Conservation (phyloP, 2,888 invertebrate species). For the Nudaria mundana region DNA sequence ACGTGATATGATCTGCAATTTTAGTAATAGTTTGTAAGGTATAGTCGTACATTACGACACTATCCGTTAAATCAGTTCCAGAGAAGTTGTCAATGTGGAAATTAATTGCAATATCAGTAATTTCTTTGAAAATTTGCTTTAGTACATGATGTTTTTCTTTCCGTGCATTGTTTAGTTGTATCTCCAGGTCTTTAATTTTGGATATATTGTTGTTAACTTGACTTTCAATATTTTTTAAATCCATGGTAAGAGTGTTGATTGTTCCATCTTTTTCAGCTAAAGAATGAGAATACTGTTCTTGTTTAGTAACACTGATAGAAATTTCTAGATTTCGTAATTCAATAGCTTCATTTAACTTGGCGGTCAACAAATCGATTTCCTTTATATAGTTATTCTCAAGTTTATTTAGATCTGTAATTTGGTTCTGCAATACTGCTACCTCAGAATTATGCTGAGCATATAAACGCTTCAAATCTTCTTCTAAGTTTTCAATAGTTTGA, state of each 20-base stretch:
- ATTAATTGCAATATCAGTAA: conserved; percentile 28
- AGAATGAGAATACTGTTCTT: conserved; percentile 22
- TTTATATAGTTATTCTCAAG: conserved; percentile 9
- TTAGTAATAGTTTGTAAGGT: conserved; percentile 45
- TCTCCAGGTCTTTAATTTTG: conserved; percentile 23
- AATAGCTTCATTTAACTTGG: conserved; percentile 12
- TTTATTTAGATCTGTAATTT: conserved; percentile 21
- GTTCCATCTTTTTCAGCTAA: conserved; percentile 26
- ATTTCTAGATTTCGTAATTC: conserved; percentile 13
- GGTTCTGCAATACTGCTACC: conserved; percentile 19
- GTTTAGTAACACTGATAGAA: conserved; percentile 26
- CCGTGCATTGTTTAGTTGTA: conserved; percentile 19
- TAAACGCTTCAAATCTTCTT: conserved; percentile 24
- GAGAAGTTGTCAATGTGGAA: conserved; percentile 34
- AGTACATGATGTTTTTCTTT: conserved; percentile 35
- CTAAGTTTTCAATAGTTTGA: conserved; percentile 25
- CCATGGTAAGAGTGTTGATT: conserved; percentile 20
- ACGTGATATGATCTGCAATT: conserved; percentile 36
- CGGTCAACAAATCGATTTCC: conserved; percentile 18
- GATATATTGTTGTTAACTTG: conserved; percentile 27
- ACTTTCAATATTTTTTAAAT: background rate
- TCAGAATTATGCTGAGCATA: conserved; percentile 24
- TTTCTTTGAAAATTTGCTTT: conserved; percentile 36
- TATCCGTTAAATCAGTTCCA: conserved; percentile 17
- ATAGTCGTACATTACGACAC: conserved; percentile 31